Conservation (phyloP, 2,888 invertebrate genomes). For the Mesochorus sp. region DNA sequence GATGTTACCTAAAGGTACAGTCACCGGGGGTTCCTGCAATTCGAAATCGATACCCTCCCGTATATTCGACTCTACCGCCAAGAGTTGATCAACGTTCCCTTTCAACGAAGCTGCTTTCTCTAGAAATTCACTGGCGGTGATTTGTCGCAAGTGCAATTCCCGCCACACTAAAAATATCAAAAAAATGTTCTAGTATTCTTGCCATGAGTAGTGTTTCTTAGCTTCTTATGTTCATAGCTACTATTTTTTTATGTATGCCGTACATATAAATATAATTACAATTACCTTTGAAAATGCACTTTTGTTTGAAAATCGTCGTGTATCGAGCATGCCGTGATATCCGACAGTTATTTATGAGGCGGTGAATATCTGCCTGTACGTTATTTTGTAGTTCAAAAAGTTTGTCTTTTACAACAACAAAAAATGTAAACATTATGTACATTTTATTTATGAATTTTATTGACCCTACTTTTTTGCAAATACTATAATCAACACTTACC, state of each 20-base stretch:
- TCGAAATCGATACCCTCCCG: constrained; percentile 11
- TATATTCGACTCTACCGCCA: background rate
- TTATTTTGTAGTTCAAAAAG: background rate
- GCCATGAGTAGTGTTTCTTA: background rate
- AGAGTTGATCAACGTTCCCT: constrained; percentile 13
- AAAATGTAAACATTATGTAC: background rate
- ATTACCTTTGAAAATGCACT: background rate
- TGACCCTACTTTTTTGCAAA: no score
- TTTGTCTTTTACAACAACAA: constrained; percentile 12
- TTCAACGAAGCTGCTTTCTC: constrained; percentile 38
- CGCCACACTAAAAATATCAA: constrained; percentile 26
- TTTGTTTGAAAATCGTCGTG: background rate
- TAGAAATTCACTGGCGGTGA: constrained; percentile 23
- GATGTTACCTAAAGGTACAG: constrained; percentile 29
- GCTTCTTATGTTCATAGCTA: background rate
- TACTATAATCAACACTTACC: constrained; percentile 15
- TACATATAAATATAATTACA: background rate
- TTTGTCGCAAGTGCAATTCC: constrained; percentile 29
- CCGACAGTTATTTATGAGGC: background rate
- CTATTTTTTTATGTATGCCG: no score
- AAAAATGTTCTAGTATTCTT: background rate
- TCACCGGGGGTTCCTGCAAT: constrained; percentile 14
- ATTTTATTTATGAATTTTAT: no score
- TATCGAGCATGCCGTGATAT: constrained; percentile 19
- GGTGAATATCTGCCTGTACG: background rate